Base-by-base conservation (phyloP, 2,888 invertebrate species). In the Drosophila villosipedis region DNA sequence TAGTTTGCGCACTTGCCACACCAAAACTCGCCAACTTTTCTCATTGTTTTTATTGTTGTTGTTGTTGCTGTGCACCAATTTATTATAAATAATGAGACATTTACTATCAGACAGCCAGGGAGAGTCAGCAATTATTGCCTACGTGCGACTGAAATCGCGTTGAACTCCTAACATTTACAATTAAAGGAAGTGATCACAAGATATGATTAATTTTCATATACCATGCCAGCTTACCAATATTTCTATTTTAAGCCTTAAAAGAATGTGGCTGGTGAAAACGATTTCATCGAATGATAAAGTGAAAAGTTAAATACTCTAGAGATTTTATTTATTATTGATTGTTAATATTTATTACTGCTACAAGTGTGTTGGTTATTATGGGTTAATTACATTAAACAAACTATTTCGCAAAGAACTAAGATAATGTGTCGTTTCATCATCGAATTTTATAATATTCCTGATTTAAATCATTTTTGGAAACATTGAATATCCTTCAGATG, bases 1-100 rank as follows among this genome's bases (percentile, higher is more conserved):
- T 88, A 78, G 88, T 84, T 62, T 66, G 71, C 73, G 78, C 78
- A 78, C 78, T 78, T 78, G 78, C 81, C 78, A 68, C 81, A 72
- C 73, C 80, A 53, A 74, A 69, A 67, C 68, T 60, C 62, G 55
- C 76, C 80, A 87, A 74, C 68, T 80, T 67, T 82, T 28, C 5
- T 22, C 49, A 57, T n/a, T 55, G 57, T 67, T 67, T 61, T 58
- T 64, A 53, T n/a, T 53, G 57, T 67, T 67, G 63, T 58, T 64
- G 59, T 28, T 16, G 61, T 28, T 60, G 59, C 47, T 25, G 47
- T 16, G 60, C 64, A 63, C 68, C 64, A 59, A 83, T 86, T 68
- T 80, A 73, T 74, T 68, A 75, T 57, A 70, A 43, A 55, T 70
- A 71, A 71, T 71, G 71, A 78, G 79, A 74, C 70, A 77, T 60